A percentile compares a stretch with the other conserved stretches of the same genome.
phyloP scores from a whole-genome alignment of 2,888 invertebrate genomes.

The Drosophila seclusa region DNA sequence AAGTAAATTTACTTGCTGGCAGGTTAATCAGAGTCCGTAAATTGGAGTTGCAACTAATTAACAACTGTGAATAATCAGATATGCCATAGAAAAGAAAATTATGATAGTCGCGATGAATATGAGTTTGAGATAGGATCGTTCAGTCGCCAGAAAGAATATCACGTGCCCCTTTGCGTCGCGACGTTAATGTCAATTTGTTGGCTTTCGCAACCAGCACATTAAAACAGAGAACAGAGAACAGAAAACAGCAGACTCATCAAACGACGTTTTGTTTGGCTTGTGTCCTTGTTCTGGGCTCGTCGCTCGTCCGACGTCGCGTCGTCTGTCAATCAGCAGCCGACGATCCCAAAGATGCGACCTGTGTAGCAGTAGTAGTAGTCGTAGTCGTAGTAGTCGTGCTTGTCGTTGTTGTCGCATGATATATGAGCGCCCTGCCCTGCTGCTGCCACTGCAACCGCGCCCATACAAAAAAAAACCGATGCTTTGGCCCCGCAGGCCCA shows the following conservation, averaged over 20 bases:
- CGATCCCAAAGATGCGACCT: constrained; percentile 67
- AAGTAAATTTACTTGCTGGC: not conserved
- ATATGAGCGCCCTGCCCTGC: constrained; percentile 73
- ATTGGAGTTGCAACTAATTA: constrained; percentile 14
- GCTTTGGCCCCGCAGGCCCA: constrained; percentile 52
- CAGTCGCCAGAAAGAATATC: constrained; percentile 38
- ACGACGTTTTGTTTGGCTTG: constrained; percentile 13
- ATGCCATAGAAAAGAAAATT: constrained; percentile 12
- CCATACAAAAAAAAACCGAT: constrained; percentile 42
- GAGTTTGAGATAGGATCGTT: constrained; percentile 51
- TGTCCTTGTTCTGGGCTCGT: constrained; percentile 59
- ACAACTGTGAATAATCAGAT: constrained; percentile 9
- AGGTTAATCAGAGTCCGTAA: constrained; percentile 1
- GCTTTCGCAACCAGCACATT: constrained; percentile 63
- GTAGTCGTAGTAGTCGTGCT: constrained; percentile 26
- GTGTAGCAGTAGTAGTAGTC: constrained; percentile 15
- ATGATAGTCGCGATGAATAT: constrained; percentile 14
- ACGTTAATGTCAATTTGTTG: constrained; percentile 76
- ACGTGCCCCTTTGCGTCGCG: constrained; percentile 60
- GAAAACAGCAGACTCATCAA: constrained; percentile 47
- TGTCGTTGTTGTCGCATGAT: constrained; percentile 66
- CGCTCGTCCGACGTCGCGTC: constrained; percentile 42
- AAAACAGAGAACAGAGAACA: constrained; percentile 27
- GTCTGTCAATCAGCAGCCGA: constrained; percentile 57
- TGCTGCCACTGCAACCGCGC: constrained; percentile 70